phyloP scores from a whole-genome alignment of 2,888 invertebrate genomes.

The Drosophila meridionalis region DNA sequence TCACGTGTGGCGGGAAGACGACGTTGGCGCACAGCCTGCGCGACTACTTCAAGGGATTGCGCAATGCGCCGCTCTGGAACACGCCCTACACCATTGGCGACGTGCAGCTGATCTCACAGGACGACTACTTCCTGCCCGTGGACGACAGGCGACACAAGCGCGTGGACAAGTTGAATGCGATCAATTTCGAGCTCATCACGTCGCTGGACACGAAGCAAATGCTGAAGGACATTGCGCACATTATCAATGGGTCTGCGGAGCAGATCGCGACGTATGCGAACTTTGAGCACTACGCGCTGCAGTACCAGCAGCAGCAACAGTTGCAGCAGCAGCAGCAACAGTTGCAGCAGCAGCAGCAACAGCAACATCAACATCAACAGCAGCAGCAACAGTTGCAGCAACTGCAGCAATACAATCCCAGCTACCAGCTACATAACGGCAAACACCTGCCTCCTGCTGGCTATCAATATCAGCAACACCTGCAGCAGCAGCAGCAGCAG shows the following conservation, averaged over 20 bases:
- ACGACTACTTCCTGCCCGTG: conserved; percentile 90
- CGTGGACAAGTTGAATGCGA: conserved; percentile 88
- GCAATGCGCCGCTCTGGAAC: conserved; percentile 79
- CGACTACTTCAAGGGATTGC: conserved; percentile 80
- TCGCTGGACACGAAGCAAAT: conserved; percentile 91
- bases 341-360: not conserved
- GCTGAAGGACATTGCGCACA: conserved; percentile 87
- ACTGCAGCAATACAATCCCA: conserved; percentile 59
- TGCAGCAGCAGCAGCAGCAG: conserved; percentile 32
- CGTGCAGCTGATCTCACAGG: conserved; percentile 89
- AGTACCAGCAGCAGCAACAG: conserved; percentile 68
- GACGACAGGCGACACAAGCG: conserved; percentile 88
- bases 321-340: conserved; percentile 57
- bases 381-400: conserved; percentile 47
- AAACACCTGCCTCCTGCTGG: conserved; percentile 37
- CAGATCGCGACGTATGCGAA: conserved; percentile 60
- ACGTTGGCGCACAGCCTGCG: conserved; percentile 88
- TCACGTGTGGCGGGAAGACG: conserved; percentile 94
- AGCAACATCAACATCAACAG: conserved; percentile 50
- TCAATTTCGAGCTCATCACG: conserved; percentile 91
- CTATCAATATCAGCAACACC: conserved; percentile 52
- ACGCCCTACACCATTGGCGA: conserved; percentile 84
- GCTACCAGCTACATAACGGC: conserved; percentile 54
- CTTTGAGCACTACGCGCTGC: conserved; percentile 77
- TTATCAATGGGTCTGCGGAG: conserved; percentile 77